phyloP scores from a whole-genome alignment of 2,113 vertebrate genomes.

The Urocolius indicus region DNA sequence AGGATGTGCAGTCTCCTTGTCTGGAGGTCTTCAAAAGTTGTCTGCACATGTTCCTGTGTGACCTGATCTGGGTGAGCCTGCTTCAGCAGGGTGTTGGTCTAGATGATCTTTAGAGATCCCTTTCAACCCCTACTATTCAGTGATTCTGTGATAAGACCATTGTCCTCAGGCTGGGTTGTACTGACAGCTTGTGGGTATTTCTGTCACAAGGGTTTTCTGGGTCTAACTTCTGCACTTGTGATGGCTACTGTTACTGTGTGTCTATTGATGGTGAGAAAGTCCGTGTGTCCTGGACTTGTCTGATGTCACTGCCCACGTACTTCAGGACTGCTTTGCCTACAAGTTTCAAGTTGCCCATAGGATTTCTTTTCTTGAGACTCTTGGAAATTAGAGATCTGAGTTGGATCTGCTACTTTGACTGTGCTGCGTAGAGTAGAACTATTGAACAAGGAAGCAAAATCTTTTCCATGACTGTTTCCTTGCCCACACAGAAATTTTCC shows the following conservation, averaged over 20 bases:
- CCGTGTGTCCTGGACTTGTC: background rate
- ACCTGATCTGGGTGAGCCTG: no score
- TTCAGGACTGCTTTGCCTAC: background rate
- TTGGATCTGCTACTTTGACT: background rate
- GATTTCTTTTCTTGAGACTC: background rate
- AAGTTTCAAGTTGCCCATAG: fast-evolving
- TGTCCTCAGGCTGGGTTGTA: background rate
- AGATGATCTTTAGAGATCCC: no score
- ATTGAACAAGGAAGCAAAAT: background rate
- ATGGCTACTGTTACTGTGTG: background rate
- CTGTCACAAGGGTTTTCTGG: background rate
- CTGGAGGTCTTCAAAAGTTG: no score
- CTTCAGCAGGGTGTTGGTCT: no score
- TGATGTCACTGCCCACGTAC: background rate
- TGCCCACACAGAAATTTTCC: background rate
- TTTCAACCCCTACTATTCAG: no score
- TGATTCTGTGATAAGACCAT: fast-evolving
- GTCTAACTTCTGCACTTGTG: background rate
- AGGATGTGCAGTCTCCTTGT: no score
- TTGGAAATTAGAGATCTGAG: background rate
- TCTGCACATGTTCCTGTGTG: no score
- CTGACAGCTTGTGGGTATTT: fast-evolving
- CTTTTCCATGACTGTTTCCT: background rate
- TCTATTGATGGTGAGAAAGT: fast-evolving
- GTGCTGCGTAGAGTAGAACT: background rate